A percentile compares a stretch with the other conserved stretches of the same genome.
These are phyloP conservation scores for Ypsolopha sequella DNA, from an alignment of 2,888 invertebrate genomes.

Conservation along the genomic window DNA sequence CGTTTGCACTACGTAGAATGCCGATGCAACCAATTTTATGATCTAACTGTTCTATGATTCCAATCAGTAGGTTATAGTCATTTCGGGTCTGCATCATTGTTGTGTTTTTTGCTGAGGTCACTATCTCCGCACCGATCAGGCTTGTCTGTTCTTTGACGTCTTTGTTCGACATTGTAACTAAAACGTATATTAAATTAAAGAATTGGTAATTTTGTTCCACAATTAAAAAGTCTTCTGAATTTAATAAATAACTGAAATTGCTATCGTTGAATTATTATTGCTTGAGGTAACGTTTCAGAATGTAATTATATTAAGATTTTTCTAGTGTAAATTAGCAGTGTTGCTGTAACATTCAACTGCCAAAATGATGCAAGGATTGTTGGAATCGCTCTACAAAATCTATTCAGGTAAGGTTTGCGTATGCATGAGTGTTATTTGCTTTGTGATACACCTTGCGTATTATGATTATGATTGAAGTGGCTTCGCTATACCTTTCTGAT, in stretches of 20 bases:
- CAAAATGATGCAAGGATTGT: constrained; percentile 65
- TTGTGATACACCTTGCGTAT: not conserved
- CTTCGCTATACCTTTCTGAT: no score
- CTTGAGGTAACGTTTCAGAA: no score
- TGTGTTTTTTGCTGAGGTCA: not conserved
- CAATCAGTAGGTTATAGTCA: not conserved
- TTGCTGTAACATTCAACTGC: not conserved
- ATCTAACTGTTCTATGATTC: not conserved
- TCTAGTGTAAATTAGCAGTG: not conserved
- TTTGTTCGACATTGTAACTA: not conserved
- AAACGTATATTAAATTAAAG: not conserved
- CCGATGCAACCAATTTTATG: not conserved
- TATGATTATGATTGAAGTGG: no score
- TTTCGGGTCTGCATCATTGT: not conserved
- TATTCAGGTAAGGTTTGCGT: constrained; percentile 45
- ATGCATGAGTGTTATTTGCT: constrained; percentile 6
- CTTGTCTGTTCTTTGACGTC: constrained; percentile 1
- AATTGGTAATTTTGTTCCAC: not conserved
- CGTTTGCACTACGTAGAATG: not conserved
- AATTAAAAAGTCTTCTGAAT: no score
- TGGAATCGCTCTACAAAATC: constrained; percentile 60
- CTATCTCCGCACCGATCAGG: not conserved
- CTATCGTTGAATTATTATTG: no score
- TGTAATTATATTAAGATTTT: not conserved
- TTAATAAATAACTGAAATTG: no score